phyloP scores from a whole-genome alignment of 2,797 vertebrate species.

The Microtus obscurus region DNA sequence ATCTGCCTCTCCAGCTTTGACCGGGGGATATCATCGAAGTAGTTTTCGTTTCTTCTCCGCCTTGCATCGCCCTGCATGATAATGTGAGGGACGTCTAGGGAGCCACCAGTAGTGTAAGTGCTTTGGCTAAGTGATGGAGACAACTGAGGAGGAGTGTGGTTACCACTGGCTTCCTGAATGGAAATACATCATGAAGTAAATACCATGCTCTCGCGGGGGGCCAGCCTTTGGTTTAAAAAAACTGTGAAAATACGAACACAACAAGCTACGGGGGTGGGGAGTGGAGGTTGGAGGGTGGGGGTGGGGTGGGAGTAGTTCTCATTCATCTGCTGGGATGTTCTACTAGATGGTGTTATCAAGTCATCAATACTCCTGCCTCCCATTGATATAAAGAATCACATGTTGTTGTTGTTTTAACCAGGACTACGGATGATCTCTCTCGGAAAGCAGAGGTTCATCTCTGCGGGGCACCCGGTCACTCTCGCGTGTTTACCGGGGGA shows the following conservation, averaged over 20 bases:
- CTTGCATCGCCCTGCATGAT: constrained; percentile 99
- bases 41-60: constrained; percentile 98
- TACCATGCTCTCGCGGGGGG: constrained; percentile 73
- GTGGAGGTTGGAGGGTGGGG: neutral
- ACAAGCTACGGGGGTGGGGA: constrained; percentile 51
- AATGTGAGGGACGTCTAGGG: constrained; percentile 99
- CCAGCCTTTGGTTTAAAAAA: constrained; percentile 73
- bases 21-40: constrained; percentile 98
- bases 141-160: constrained; percentile 98
- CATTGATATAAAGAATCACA: neutral
- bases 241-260: constrained; percentile 74
- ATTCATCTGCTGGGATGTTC: constrained; percentile 10
- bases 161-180: constrained; percentile 95
- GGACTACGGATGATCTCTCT: neutral
- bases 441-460: neutral
- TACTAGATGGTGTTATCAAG: neutral
- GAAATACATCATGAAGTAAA: constrained; percentile 80
- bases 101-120: constrained; percentile 96
- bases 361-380: neutral
- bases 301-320: constrained; percentile 3
- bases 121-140: constrained; percentile 97
- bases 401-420: neutral
- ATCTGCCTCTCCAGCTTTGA: constrained; percentile 99
- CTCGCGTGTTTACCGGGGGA: neutral
- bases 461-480: neutral